Evolutionary conservation across 2,888 invertebrate genomes (phyloP), one percentile per base, ranked within the genome.

Genomic region (Megalurothrips usitatus): DNA sequence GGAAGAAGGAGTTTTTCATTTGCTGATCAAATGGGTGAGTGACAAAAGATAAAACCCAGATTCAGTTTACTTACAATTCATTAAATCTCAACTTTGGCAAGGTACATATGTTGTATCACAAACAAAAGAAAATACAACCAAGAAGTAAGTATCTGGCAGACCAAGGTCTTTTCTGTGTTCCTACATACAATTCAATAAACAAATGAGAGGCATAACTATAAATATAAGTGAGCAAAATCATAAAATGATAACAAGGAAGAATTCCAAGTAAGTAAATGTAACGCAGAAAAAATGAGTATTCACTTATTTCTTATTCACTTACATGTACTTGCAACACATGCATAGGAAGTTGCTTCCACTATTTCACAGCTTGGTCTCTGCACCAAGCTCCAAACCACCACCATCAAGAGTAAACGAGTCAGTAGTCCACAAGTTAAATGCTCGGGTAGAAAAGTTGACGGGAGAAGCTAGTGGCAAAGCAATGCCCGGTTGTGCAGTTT

Each of bases 211-310:
- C 58, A 58, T 19, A 26, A n/a, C 23, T 26, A 75, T 12, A 75
- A 23, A 23, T 75, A 75, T 75, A 75, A 75, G 12, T 75, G 68
- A 75, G 68, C 68, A 75, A 75, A 75, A 75, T 26, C 26, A 23
- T 26, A 75, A 58, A 75, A 75, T 75, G n/a, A 26, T 23, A 75
- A 23, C 68, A 26, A 75, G 9, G 23, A 75, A 75, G 68, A 75
- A 12, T 23, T 11, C 58, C 6, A 75, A 19, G 58, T 58, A 58
- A 58, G 26, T 75, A 75, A 26, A 75, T 75, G 68, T 75, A 26
- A 75, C 23, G 23, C 23, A 75, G 68, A 75, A 10, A 75, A n/a
- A 8, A 26, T 75, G 68, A 75, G 68, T 75, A 26, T 75, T 75
- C 9, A 26, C 68, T 9, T 19, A 9, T 75, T 75, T 10, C 68